Conservation (phyloP, 2,888 invertebrate genomes). For the Lasioglossum lativentre region DNA sequence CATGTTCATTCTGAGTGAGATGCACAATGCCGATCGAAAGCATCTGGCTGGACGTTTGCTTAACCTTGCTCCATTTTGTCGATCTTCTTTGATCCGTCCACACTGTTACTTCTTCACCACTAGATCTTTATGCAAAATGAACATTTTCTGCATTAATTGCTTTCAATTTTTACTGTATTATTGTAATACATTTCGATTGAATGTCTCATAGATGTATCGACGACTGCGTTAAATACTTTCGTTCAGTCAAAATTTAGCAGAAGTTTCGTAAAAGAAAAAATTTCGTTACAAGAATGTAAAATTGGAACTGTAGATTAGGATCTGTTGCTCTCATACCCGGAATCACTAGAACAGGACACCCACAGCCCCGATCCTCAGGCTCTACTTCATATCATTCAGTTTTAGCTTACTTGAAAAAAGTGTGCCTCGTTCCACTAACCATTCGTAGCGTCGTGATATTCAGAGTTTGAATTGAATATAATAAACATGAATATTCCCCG, state of each 20-base stretch:
- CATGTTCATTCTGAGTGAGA: neutral
- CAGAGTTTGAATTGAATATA: constrained; percentile 1
- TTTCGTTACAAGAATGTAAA: no score
- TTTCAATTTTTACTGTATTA: no score
- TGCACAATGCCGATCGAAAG: neutral
- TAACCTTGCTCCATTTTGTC: no score
- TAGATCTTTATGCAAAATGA: neutral
- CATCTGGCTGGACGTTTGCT: no score
- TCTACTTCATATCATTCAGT: neutral
- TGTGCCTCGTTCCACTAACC: constrained; percentile 1
- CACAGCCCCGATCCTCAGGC: neutral
- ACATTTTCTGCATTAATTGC: neutral
- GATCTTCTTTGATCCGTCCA: no score
- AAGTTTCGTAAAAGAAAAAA: no score
- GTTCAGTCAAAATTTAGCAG: neutral
- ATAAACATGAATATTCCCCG: constrained; percentile 1
- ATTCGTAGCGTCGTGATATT: neutral
- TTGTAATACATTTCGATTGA: no score
- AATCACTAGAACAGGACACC: neutral
- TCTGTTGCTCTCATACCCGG: neutral
- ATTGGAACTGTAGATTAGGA: neutral
- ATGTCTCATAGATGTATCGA: no score
- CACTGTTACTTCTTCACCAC: no score
- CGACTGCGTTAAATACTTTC: no score
- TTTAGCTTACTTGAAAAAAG: neutral